Conservation (phyloP, 1,140 invertebrate species). For the Saxidomus purpurata region DNA sequence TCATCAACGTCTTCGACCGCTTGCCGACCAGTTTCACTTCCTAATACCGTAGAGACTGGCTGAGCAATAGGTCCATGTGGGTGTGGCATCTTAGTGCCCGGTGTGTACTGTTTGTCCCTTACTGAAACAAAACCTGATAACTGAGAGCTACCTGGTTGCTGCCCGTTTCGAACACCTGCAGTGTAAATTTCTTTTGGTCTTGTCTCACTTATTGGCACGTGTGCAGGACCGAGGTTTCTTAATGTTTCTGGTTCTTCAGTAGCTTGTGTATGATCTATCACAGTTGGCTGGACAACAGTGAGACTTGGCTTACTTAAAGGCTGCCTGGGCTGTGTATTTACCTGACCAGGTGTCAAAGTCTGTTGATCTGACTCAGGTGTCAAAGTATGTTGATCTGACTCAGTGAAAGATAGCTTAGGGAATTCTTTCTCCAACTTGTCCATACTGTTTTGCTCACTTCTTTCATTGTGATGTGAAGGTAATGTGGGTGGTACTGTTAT, state of each 20-base stretch:
- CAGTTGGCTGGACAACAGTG: neutral
- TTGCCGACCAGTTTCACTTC: neutral
- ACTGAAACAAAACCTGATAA: slow-evolving; percentile 20
- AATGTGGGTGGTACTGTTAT: neutral
- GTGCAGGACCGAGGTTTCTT: neutral
- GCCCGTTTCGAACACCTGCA: neutral
- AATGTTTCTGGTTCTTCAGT: neutral
- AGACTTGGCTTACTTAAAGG: neutral
- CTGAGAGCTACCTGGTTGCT: neutral
- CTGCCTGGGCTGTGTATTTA: neutral
- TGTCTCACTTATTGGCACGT: slow-evolving; percentile 1
- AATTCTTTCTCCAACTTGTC: neutral
- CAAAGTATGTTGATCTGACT: neutral
- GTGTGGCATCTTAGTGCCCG: neutral
- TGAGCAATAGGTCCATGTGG: slow-evolving; percentile 8
- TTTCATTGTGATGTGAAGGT: neutral
- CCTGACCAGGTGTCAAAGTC: neutral
- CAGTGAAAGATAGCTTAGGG: neutral
- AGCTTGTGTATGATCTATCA: neutral
- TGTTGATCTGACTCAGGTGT: neutral
- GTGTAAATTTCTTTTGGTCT: neutral
- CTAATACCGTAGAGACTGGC: neutral
- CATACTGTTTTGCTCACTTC: neutral
- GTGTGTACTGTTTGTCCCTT: neutral
- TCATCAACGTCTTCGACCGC: neutral